Evolutionary conservation across 2,888 invertebrate species (phyloP).

Genomic region (Parnassius mnemosyne): DNA sequence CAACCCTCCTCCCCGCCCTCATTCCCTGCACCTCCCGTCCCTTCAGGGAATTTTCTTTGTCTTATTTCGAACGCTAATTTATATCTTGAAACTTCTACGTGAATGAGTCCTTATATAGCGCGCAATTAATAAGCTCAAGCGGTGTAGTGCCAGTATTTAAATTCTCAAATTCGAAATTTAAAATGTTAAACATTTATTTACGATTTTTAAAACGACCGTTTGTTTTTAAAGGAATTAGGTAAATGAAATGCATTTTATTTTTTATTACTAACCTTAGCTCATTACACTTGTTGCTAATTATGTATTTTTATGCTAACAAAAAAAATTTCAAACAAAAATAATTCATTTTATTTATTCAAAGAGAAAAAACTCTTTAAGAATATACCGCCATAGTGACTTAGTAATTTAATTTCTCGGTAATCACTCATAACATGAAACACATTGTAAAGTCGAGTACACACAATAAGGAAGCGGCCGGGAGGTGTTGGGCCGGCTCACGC

Average conservation of each 20-base stretch:
- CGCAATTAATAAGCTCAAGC: constrained; percentile 27
- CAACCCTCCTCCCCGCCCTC: constrained; percentile 9
- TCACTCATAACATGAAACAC: constrained; percentile 32
- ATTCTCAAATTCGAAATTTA: too few species aligned
- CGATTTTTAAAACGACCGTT: too few species aligned
- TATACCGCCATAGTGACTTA: background rate
- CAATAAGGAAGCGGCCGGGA: constrained; percentile 63
- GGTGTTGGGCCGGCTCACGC: constrained; percentile 62
- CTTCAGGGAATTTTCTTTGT: constrained; percentile 48
- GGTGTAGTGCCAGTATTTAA: background rate
- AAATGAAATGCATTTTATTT: too few species aligned
- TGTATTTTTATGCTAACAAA: too few species aligned
- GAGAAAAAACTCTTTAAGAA: background rate
- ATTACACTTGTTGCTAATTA: too few species aligned
- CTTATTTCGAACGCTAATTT: constrained; percentile 61
- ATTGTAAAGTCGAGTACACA: constrained; percentile 53
- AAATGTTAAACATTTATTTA: too few species aligned
- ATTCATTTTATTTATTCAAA: background rate
- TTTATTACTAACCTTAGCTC: too few species aligned
- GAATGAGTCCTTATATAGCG: constrained; percentile 41
- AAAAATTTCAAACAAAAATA: too few species aligned
- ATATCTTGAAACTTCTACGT: constrained; percentile 53
- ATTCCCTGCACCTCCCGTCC: constrained; percentile 32
- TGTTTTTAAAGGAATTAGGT: too few species aligned
- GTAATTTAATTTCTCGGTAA: background rate